Base-by-base conservation (phyloP, 1,140 invertebrate genomes). In the Caenorhabditis briggsae region DNA sequence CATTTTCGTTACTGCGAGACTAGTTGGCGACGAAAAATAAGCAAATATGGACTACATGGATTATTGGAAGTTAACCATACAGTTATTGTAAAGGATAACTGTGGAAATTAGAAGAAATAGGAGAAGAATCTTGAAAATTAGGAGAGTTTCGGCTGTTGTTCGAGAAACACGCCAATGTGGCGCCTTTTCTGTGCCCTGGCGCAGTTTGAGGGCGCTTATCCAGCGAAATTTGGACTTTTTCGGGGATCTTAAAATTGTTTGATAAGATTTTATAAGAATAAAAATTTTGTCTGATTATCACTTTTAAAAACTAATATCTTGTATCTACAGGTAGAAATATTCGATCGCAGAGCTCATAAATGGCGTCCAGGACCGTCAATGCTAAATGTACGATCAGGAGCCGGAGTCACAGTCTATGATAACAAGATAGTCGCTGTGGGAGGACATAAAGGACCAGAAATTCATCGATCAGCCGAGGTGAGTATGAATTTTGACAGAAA, bases 261-360 rank as follows among this genome's bases (percentile, higher is more conserved):
- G 16, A 53, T 0, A 53, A 1, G 11, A 0, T 53, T 53, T 8
- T 33, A 33, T 33, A 1, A 33, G n/a, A 58, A 18, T 58, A 58
- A 58, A 58, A 58, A 58, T n/a, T n/a, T 2, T n/a, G 7, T 12
- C 7, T 58, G 7, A 18, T 0, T 58, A 58, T 18, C 6, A n/a
- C n/a, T n/a, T n/a, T n/a, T n/a, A 16, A 20, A 16, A 20, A 58
- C n/a, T 18, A 18, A n/a, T 2, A 58, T 58, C 8, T 61, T 23
- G 23, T 23, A 8, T 9, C 53, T 53, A 25, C 33, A 78, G 70
- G 70, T 78, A 2, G 70, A 78, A 78, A 78, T 78, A 20, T 78
- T 78, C 11, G 70, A 78, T 78, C 70, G 70, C 0, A n/a, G 70
- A 78, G 70, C 70, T 78, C 70, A 78, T n/a, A 78, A 78, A 78